Evolutionary conservation across 1,140 invertebrate genomes (phyloP), one percentile per base, ranked within the genome.

Genomic region (Apis dorsata): DNA sequence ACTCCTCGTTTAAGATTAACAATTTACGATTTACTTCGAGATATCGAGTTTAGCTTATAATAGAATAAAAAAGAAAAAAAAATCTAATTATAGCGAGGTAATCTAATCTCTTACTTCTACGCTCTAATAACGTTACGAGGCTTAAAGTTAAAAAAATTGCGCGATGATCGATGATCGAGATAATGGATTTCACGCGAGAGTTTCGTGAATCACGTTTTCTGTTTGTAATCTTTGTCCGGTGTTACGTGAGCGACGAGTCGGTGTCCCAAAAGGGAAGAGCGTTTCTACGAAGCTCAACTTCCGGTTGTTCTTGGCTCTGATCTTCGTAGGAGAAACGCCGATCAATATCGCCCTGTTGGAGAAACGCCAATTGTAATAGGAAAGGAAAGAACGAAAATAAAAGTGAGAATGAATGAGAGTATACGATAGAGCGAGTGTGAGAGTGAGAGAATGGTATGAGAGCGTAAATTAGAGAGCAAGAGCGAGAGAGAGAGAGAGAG

Each of bases 21-120:
- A 34, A 73, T 73, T 73, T 59, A 24, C 1, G 9, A 34, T 73
- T 34, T 34, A 57, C 4, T 34, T 34, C 10, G 53, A 24, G 24
- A 34, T 34, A 15, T 17, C 51, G 24, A 59, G 11, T 28, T 73
- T 73, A 57, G 53, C 53, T 59, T 59, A 17, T 28, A 21, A 3
- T 72, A 57, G 69, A 53, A 21, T 34, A 21, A 4, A 57, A 24
- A 9, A 71, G 28, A 28, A 71, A 19, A 73, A 9, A 1, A 34
- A 57, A 53, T 71, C 49, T 71, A 71, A 71, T 28, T 71, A 28
- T 51, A 70, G 21, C 8, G n/a, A 55, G 5, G 12, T 73, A 73
- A 73, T 73, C 71, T 73, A 73, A 73, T 73, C 71, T 73, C 17
- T 73, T 21, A 19, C 11, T 57, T 34, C 8, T 13, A 21, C 24